Evolutionary conservation across 1,140 invertebrate species (phyloP), one percentile per base, ranked within the genome.

Genomic region (Condylostylus longicornis): DNA sequence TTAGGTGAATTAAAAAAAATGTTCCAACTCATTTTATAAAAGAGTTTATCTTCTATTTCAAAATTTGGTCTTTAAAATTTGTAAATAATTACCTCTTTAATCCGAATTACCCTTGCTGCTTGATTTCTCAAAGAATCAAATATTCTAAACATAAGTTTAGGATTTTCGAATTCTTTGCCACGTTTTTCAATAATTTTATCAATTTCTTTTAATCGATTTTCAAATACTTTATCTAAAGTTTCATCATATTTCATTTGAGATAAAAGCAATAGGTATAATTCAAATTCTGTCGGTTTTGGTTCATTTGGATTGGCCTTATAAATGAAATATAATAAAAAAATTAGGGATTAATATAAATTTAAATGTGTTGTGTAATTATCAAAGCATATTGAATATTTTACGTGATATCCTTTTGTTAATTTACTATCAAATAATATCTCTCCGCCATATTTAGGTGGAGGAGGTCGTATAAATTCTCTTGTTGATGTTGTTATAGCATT

Each of bases 401-500:
- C 73, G 46, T 70, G 66, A 42, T 79, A 80, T 33, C 70, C 70
- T 27, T 67, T 59, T 0, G 69, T 76, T 30, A 74, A 65, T n/a
- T 71, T 64, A 9, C 71, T 68, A 49, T 72, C 65, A 37, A 72
- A 77, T 18, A 64, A 50, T 8, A 78, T 61, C 35, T 68, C 65
- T 10, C 75, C 70, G 2, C 75, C 75, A 37, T 73, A 71, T 42
- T 81, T 74, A 1, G 70, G 65, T 15, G 71, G 53, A 4, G 71
- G 64, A 0, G 78, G 77, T 45, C 80, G 81, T 1, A 68, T 61
- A 41, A 74, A 82, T 22, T 58, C 67, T 28, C 74, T 64, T 0
- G 66, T 75, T 2, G 74, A 69, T 35, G 75, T 73, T 0, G 76
- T 77, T 1, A 78, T 66, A 39, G 70, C 70, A n/a, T 70, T 72